Percentiles rank a stretch among this genome's conserved stretches.
phyloP scores from a whole-genome alignment of 2,113 vertebrate genomes.

The Pelmatolapia mariae region DNA sequence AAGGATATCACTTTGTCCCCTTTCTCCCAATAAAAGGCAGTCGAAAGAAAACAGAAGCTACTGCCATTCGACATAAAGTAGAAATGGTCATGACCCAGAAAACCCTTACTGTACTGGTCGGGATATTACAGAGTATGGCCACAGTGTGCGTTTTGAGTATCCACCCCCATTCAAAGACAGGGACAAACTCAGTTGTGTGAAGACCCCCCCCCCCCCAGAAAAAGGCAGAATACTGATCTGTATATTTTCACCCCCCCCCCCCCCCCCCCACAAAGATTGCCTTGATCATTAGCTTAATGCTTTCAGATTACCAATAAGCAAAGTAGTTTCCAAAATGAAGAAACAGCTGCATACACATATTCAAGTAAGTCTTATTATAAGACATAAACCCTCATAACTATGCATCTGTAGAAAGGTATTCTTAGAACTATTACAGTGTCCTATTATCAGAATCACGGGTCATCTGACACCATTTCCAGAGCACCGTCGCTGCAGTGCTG shows the following conservation, averaged over 20 bases:
- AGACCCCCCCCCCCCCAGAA: background rate
- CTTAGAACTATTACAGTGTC: conserved; percentile 74
- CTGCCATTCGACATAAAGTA: conserved; percentile 38
- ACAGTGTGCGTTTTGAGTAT: conserved; percentile 50
- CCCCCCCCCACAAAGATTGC: conserved; percentile 47
- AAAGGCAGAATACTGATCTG: conserved; percentile 70
- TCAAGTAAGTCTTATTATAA: conserved; percentile 86
- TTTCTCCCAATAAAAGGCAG: conserved; percentile 46
- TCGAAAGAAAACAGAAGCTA: conserved; percentile 19
- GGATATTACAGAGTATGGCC: conserved; percentile 41
- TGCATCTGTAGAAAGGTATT: conserved; percentile 66
- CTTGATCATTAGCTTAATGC: conserved; percentile 63
- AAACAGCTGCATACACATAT: conserved; percentile 74
- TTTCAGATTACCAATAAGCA: conserved; percentile 56
- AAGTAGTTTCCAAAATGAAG: conserved; percentile 70
- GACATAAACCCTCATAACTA: conserved; percentile 74
- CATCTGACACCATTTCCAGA: conserved; percentile 50
- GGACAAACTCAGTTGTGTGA: conserved; percentile 17
- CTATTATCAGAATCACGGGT: conserved; percentile 61
- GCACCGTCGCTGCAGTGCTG: conserved; percentile 47
- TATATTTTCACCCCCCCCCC: conserved; percentile 58
- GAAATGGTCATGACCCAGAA: conserved; percentile 62
- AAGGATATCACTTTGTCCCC: conserved; percentile 24
- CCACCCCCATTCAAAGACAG: conserved; percentile 45
- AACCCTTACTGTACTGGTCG: conserved; percentile 21